These are phyloP conservation scores for Cladorhizidae sp. DNA, from an alignment of 37 sponge, comb jelly and placozoan genomes.

Conservation along the genomic window DNA sequence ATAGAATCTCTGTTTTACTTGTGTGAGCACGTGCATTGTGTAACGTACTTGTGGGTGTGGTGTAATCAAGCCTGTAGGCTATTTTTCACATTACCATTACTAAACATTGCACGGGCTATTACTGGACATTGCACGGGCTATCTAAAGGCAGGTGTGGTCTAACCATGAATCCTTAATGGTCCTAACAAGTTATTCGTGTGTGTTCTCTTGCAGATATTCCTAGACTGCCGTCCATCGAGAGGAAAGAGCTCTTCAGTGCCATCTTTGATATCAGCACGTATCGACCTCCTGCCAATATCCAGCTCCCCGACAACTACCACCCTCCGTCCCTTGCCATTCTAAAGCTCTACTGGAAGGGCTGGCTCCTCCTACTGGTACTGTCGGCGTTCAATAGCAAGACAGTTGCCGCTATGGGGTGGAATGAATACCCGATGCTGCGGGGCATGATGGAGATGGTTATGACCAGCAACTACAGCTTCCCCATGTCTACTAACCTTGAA, in stretches of 20 bases:
- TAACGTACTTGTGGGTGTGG: too few species aligned
- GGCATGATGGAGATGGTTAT: slow-evolving; percentile 98
- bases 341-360: slow-evolving; percentile 97
- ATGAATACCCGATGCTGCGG: slow-evolving; percentile 82
- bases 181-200: neutral
- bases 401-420: slow-evolving; percentile 82
- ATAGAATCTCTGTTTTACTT: too few species aligned
- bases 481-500: slow-evolving; percentile 58
- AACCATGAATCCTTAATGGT: neutral
- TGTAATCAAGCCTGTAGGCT: too few species aligned
- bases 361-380: slow-evolving; percentile 85
- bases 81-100: too few species aligned
- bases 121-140: neutral
- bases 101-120: too few species aligned
- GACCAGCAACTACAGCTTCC: slow-evolving; percentile 85
- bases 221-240: slow-evolving; percentile 60
- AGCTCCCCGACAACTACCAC: slow-evolving; percentile 83
- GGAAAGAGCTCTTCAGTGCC: slow-evolving; percentile 70
- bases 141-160: neutral
- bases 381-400: slow-evolving; percentile 90
- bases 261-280: slow-evolving; percentile 79
- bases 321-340: slow-evolving; percentile 84
- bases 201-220: slow-evolving; percentile 41
- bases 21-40: too few species aligned
- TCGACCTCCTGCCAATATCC: slow-evolving; percentile 67